A percentile compares a stretch with the other conserved stretches of the same genome.
phyloP scores from a whole-genome alignment of 2,113 vertebrate species.

The Muscicapa adusta region DNA sequence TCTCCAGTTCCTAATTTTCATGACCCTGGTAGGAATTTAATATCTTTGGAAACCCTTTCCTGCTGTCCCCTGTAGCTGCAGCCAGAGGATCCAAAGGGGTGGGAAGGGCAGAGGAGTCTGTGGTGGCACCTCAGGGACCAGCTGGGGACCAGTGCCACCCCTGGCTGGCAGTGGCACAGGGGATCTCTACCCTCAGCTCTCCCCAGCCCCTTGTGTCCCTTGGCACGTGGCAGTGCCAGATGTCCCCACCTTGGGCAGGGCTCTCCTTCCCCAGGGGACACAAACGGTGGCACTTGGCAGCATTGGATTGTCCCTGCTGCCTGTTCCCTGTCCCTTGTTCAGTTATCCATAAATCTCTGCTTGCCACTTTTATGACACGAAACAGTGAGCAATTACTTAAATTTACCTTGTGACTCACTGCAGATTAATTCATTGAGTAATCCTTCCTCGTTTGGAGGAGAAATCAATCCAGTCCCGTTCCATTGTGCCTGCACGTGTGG shows the following conservation, averaged over 20 bases:
- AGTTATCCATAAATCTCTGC: not conserved
- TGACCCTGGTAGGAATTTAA: not conserved
- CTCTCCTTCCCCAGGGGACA: not conserved
- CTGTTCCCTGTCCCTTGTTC: no score
- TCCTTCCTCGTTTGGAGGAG: not conserved
- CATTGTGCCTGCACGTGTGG: not conserved
- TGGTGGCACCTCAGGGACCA: not conserved
- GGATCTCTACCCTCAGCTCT: not conserved
- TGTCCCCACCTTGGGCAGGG: not conserved
- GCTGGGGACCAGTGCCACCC: not conserved
- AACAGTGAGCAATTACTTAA: not conserved
- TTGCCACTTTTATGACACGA: not conserved
- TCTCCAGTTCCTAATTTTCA: not conserved
- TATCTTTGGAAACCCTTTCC: not conserved
- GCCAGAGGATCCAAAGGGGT: not conserved
- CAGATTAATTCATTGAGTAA: not conserved
- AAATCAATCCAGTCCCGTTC: not conserved
- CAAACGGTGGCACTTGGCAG: not conserved
- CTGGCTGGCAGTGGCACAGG: not conserved
- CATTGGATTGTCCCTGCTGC: not conserved
- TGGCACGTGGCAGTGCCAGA: not conserved
- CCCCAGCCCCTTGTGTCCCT: not conserved
- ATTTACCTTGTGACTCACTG: slow-evolving; percentile 25
- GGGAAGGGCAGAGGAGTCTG: not conserved
- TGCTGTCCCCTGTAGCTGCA: not conserved